Percentiles rank a stretch among this genome's conserved stretches.
These are phyloP conservation scores for Clarias batrachus DNA, from an alignment of 2,113 vertebrate species.

Conservation along the genomic window DNA sequence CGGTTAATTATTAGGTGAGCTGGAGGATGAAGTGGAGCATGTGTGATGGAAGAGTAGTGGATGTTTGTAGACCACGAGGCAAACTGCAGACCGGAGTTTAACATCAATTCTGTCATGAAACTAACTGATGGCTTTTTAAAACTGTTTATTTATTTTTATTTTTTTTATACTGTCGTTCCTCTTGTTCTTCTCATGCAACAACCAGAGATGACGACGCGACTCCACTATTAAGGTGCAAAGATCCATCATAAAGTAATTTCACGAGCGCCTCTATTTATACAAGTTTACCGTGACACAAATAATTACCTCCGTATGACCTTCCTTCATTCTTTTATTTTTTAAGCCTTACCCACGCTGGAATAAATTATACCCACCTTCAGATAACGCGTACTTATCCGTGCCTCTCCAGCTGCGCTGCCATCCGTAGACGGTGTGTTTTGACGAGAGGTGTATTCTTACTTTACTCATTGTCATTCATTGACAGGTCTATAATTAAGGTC, in stretches of 20 bases:
- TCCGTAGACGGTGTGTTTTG: conserved; percentile 6
- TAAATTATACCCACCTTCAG: neutral
- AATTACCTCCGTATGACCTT: conserved; percentile 1
- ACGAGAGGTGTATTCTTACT: conserved; percentile 9
- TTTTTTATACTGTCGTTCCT: neutral
- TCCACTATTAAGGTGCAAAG: conserved; percentile 45
- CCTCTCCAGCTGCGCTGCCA: neutral
- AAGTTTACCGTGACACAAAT: neutral
- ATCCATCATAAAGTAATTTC: neutral
- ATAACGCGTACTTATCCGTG: neutral
- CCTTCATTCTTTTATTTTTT: neutral
- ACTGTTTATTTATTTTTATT: neutral
- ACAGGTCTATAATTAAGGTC: conserved; percentile 39
- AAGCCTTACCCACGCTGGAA: neutral
- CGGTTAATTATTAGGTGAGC: neutral
- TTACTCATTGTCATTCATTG: conserved; percentile 7
- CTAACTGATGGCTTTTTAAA: neutral
- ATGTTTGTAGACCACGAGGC: neutral
- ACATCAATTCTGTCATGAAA: neutral
- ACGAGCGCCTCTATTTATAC: neutral
- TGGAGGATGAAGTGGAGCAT: neutral
- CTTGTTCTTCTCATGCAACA: conserved; percentile 48
- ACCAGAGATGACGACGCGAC: conserved; percentile 45
- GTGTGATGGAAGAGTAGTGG: no score
- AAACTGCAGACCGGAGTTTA: neutral